Percentiles rank a stretch among this genome's conserved stretches.
These are phyloP conservation scores for Ciconia stormi DNA, from an alignment of 2,113 vertebrate genomes.

Conservation along the genomic window DNA sequence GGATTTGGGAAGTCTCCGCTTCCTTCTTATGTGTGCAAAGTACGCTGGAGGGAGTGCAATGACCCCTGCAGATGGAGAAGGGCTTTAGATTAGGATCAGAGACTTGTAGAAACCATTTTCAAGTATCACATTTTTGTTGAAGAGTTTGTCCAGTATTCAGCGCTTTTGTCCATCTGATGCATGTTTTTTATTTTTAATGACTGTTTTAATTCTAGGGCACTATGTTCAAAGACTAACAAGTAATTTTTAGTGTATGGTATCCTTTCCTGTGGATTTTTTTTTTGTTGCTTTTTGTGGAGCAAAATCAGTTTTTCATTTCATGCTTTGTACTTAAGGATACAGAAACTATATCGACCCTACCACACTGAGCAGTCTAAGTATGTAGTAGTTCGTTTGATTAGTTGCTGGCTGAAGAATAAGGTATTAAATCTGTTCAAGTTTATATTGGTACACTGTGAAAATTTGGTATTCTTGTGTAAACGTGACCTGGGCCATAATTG, in stretches of 20 bases:
- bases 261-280: background rate
- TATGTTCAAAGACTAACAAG: background rate
- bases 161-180: background rate
- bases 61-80: background rate
- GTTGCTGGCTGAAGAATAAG: background rate
- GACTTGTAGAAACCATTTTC: background rate
- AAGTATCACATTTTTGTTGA: background rate
- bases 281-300: background rate
- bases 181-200: background rate
- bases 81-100: background rate
- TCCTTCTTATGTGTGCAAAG: background rate
- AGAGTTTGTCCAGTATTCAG: background rate
- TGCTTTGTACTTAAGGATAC: background rate
- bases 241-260: background rate
- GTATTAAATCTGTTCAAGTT: accelerated
- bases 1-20: background rate
- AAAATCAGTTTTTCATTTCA: background rate
- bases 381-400: too few relatives aligned
- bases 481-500: background rate
- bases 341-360: background rate
- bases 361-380: too few relatives aligned
- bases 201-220: background rate
- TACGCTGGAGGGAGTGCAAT: background rate
- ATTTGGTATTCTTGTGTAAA: accelerated
- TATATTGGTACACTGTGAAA: background rate